Evolutionary conservation across 2,888 invertebrate species (phyloP), one percentile per base, ranked within the genome.

Genomic region (Noctuana brunneofusca): DNA sequence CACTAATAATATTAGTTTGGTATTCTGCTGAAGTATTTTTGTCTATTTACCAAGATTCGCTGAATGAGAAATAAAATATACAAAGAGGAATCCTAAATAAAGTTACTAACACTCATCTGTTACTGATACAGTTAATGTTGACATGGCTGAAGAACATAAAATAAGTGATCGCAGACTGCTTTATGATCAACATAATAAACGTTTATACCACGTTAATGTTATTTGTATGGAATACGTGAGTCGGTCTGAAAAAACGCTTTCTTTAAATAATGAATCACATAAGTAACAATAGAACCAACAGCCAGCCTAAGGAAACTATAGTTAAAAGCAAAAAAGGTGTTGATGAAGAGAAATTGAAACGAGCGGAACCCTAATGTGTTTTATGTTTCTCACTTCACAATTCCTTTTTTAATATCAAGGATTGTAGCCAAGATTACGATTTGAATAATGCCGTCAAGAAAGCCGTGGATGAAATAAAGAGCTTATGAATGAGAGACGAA

Each of bases 401-500:
- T 67, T 68, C 65, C 69, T 68, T 73, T 75, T 76, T 76, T 75
- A 76, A 77, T 75, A 75, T 74, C 65, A 66, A 65, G 70, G 69
- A 71, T 75, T 71, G 75, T 72, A 66, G 58, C 62, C 64, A 60
- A 69, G 71, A 70, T 68, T 70, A 72, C 66, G 72, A 75, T 78
- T 78, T 76, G 74, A 79, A 78, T 78, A 76, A 79, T 72, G 68
- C 70, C 71, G 66, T 72, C 75, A 75, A 73, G 72, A 72, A 73
- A 72, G 68, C 73, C 71, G 69, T 66, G 72, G 71, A 73, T 69
- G 70, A 72, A 73, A 76, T 74, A 77, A 72, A 71, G 71, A 72
- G 73, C 71, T 72, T 72, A 70, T 66, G 71, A 70, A 69, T 71
- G 71, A 69, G 66, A 65, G 66, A 65, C 64, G 69, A 69, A 71